Conservation (phyloP, 2,113 vertebrate genomes). For the Hypanus sabinus region DNA sequence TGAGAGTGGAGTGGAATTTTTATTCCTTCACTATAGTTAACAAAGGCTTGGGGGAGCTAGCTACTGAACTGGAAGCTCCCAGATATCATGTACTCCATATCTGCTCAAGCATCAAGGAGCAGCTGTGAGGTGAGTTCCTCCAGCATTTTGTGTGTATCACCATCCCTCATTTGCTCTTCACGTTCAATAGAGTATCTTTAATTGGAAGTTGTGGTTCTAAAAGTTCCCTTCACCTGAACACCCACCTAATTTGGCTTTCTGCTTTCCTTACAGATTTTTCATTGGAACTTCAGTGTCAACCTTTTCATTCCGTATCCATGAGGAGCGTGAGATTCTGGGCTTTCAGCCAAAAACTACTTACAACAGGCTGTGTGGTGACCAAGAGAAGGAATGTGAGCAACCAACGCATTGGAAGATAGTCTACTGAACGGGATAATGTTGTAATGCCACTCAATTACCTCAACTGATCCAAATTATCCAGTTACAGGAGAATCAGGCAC, state of each 20-base stretch:
- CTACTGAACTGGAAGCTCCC: neutral
- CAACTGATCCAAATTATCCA: neutral
- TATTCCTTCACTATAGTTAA: too few relatives aligned
- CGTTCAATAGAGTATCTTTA: neutral
- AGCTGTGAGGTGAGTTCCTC: neutral
- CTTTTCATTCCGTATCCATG: constrained; percentile 94
- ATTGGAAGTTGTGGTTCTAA: neutral
- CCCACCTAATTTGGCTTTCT: neutral
- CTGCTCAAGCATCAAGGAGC: neutral
- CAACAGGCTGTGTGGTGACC: constrained; percentile 87
- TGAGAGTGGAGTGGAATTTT: too few relatives aligned
- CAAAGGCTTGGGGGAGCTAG: neutral
- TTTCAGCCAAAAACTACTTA: constrained; percentile 89
- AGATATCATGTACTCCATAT: neutral
- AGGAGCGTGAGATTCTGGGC: constrained; percentile 89
- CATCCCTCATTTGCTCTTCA: neutral
- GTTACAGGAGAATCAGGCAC: too few relatives aligned
- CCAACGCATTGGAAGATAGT: constrained; percentile 93
- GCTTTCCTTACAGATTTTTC: constrained; percentile 66
- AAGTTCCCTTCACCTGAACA: too few relatives aligned
- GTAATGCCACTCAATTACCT: neutral
- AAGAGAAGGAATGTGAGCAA: constrained; percentile 81
- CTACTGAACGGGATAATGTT: constrained; percentile 55
- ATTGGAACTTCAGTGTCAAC: constrained; percentile 93
- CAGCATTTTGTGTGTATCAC: neutral